phyloP scores from a whole-genome alignment of 35 echinoderm and acorn worm genomes.

The Diadema setosum region DNA sequence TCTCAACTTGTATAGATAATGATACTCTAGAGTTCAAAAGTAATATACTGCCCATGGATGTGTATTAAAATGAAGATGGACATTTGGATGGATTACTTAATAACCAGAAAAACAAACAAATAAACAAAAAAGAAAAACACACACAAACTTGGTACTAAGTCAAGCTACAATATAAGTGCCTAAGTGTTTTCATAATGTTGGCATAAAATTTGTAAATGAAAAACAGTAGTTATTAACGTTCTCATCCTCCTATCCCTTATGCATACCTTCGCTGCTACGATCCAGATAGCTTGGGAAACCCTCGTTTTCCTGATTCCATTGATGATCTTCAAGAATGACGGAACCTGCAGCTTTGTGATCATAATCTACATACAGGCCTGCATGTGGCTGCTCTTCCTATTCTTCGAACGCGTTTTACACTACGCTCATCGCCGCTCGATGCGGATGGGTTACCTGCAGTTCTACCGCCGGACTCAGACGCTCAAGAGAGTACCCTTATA shows the following conservation, averaged over 20 bases:
- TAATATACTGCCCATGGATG: too few relatives aligned
- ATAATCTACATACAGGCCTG: slow-evolving; percentile 27
- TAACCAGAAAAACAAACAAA: not conserved
- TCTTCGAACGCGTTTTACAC: slow-evolving; percentile 55
- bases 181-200: not conserved
- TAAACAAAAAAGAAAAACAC: not conserved
- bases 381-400: not conserved
- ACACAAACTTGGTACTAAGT: not conserved
- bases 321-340: not conserved
- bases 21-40: too few relatives aligned
- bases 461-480: slow-evolving; percentile 50
- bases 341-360: not conserved
- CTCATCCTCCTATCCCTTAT: too few relatives aligned
- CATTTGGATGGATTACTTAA: too few relatives aligned
- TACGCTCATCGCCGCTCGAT: slow-evolving; percentile 33
- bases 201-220: not conserved
- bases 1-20: too few relatives aligned
- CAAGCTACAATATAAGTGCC: not conserved
- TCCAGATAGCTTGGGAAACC: not conserved
- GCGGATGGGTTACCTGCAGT: slow-evolving; percentile 49
- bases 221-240: not conserved
- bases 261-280: too few relatives aligned
- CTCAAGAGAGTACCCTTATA: slow-evolving; percentile 47
- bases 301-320: not conserved
- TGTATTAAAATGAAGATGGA: too few relatives aligned